These are phyloP conservation scores for Drosophila putrida DNA, from an alignment of 2,888 invertebrate genomes.

Conservation along the genomic window DNA sequence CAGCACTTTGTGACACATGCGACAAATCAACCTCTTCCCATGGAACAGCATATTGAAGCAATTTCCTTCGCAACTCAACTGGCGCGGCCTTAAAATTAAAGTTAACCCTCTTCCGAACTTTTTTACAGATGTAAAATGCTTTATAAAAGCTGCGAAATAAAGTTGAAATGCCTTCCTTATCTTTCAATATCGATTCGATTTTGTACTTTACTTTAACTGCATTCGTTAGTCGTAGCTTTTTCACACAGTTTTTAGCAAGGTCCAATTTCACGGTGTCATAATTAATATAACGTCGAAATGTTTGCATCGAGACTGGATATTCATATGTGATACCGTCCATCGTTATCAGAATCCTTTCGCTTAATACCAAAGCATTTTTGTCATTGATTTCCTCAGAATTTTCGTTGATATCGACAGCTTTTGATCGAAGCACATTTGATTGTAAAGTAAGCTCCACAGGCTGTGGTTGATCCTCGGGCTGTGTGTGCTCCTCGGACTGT, in stretches of 20 bases:
- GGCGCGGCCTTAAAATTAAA: constrained; percentile 47
- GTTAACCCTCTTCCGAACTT: constrained; percentile 18
- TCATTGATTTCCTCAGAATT: background rate
- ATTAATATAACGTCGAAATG: constrained; percentile 40
- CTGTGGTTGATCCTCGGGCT: background rate
- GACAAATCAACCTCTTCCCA: background rate
- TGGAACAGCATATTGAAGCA: constrained; percentile 33
- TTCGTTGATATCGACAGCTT: background rate
- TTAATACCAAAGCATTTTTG: background rate
- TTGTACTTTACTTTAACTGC: too few relatives aligned
- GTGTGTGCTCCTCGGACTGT: background rate
- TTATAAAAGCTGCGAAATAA: constrained; percentile 32
- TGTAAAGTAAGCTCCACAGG: background rate
- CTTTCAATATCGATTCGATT: background rate
- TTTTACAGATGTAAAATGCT: constrained; percentile 31
- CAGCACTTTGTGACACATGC: background rate
- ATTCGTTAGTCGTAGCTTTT: background rate
- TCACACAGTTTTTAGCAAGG: constrained; percentile 9
- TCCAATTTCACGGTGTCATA: constrained; percentile 20
- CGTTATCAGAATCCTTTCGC: constrained; percentile 26
- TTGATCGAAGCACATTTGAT: background rate
- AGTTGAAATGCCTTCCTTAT: constrained; percentile 1
- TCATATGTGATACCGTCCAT: constrained; percentile 21
- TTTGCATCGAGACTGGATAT: constrained; percentile 50
- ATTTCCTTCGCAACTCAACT: constrained; percentile 16